Evolutionary conservation across 2,888 invertebrate genomes (phyloP).

Genomic region (Cantharis nigra): DNA sequence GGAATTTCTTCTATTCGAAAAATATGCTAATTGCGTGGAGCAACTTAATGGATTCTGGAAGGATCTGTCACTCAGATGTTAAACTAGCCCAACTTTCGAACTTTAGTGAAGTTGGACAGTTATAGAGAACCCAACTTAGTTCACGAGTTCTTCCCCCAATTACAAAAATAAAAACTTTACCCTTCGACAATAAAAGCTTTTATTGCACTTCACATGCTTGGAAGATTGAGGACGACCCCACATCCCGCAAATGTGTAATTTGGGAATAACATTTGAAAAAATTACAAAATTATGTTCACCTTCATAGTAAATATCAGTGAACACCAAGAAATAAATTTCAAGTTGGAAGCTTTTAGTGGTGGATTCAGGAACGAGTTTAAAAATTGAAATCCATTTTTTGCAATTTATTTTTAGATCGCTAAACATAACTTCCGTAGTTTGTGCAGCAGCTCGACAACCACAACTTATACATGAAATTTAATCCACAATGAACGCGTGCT

Average conservation of each 20-base stretch:
- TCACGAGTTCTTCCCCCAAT: neutral
- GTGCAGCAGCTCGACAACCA: neutral
- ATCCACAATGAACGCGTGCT: neutral
- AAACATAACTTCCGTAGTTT: slow-evolving; percentile 3
- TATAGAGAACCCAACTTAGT: neutral
- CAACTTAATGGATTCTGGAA: too few species aligned
- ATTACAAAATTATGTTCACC: neutral
- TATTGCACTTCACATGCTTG: neutral
- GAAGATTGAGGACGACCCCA: neutral
- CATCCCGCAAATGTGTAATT: neutral
- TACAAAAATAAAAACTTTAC: neutral
- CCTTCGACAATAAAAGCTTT: neutral
- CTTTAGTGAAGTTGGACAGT: neutral
- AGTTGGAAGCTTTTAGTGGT: neutral
- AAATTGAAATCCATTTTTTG: neutral
- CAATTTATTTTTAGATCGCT: neutral
- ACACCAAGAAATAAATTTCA: neutral
- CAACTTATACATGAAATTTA: neutral
- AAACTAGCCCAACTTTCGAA: neutral
- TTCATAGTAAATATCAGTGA: neutral
- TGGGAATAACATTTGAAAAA: neutral
- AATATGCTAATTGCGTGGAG: neutral
- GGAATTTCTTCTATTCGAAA: neutral
- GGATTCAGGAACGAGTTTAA: neutral
- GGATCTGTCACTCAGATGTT: neutral